These are phyloP conservation scores for Vidua macroura DNA, from an alignment of 2,113 vertebrate species.

Conservation along the genomic window DNA sequence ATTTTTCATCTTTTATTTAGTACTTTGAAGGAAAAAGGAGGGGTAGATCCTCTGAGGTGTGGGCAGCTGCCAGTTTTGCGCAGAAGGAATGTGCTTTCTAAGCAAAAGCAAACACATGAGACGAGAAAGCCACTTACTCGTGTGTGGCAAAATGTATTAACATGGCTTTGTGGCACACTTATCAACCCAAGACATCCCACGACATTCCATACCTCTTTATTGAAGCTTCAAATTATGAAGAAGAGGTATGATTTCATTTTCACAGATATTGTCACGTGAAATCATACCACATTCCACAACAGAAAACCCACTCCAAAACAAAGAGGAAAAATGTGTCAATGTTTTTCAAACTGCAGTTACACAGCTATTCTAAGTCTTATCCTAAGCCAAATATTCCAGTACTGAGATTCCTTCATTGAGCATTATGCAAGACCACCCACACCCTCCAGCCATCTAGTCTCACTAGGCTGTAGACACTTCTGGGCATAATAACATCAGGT, in stretches of 20 bases:
- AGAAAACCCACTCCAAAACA: background rate
- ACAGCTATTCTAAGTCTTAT: background rate
- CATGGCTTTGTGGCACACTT: background rate
- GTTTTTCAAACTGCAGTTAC: conserved; percentile 30
- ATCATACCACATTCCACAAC: background rate
- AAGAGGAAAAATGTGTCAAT: background rate
- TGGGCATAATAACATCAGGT: background rate
- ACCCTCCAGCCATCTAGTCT: background rate
- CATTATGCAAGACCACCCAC: conserved; percentile 66
- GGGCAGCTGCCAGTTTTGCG: conserved; percentile 10
- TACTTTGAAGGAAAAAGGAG: background rate
- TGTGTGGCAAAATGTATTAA: background rate
- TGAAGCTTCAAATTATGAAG: background rate
- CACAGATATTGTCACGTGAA: background rate
- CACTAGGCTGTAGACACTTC: background rate
- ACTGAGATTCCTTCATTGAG: conserved; percentile 38
- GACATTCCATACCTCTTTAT: background rate
- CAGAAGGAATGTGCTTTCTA: background rate
- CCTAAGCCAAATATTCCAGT: conserved; percentile 15
- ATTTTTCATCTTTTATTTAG: background rate
- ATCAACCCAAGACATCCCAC: background rate
- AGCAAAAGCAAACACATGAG: background rate
- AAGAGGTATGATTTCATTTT: background rate
- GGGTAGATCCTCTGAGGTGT: background rate
- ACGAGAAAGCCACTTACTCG: background rate